phyloP scores from a whole-genome alignment of 2,113 vertebrate genomes.

The Corydoras maculifer region DNA sequence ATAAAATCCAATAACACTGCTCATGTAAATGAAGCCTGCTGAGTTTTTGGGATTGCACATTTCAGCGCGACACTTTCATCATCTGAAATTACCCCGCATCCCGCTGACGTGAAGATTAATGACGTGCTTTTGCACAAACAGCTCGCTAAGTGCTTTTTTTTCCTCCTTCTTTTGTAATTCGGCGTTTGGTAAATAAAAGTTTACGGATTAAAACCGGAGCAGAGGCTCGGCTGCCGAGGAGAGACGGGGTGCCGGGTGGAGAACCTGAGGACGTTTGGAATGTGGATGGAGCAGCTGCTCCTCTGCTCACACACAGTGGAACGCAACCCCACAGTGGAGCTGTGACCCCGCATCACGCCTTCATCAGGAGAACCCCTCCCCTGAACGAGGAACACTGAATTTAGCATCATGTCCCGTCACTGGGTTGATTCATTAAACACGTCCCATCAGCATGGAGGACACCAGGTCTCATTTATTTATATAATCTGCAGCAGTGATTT shows the following conservation, averaged over 20 bases:
- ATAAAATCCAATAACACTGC: background rate
- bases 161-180: background rate
- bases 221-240: background rate
- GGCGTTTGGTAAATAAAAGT: slow-evolving; percentile 12
- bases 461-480: too few species aligned
- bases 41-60: slow-evolving; percentile 1
- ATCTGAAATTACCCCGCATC: background rate
- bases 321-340: background rate
- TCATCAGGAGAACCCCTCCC: slow-evolving; percentile 11
- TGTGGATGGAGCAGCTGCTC: background rate
- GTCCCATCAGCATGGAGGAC: too few species aligned
- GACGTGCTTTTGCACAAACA: slow-evolving; percentile 11
- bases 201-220: background rate
- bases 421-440: too few species aligned
- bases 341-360: background rate
- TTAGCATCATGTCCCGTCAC: too few species aligned
- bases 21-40: slow-evolving; percentile 2
- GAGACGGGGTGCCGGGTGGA: background rate
- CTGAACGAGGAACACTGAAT: too few species aligned
- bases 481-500: too few species aligned
- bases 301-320: background rate
- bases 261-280: background rate
- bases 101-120: slow-evolving; percentile 22
- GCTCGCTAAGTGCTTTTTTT: slow-evolving; percentile 23
- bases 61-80: slow-evolving; percentile 3